Evolutionary conservation across 2,888 invertebrate genomes (phyloP).

Genomic region (Sphinx pinastri): DNA sequence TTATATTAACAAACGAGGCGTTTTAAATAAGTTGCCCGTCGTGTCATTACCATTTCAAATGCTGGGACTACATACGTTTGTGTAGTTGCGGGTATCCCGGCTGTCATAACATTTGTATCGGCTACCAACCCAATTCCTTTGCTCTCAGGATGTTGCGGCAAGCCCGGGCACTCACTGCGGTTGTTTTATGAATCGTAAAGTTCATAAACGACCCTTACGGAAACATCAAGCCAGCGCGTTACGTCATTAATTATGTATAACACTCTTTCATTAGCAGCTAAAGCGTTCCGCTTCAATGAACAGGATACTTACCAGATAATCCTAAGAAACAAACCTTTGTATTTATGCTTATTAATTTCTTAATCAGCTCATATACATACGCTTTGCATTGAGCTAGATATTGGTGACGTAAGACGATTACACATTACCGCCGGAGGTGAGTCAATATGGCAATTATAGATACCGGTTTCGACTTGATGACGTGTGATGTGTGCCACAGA

Average conservation of each 20-base stretch:
- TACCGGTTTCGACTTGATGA: conserved; percentile 29
- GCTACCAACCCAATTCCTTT: conserved; percentile 22
- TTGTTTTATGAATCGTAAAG: conserved; percentile 66
- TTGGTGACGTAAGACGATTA: conserved; percentile 28
- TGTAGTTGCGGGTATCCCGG: background rate
- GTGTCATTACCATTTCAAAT: background rate
- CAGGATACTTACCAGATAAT: conserved; percentile 34
- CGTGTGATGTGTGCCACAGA: conserved; percentile 27
- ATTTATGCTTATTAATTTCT: background rate
- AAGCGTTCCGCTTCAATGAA: conserved; percentile 45
- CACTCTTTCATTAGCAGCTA: conserved; percentile 55
- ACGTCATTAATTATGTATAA: conserved; percentile 63
- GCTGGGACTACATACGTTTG: background rate
- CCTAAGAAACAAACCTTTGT: background rate
- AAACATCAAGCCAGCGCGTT: conserved; percentile 54
- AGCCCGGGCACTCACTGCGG: conserved; percentile 46
- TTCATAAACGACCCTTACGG: conserved; percentile 58
- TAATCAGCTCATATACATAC: conserved; percentile 3
- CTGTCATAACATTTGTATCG: conserved; percentile 25
- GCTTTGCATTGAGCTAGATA: background rate
- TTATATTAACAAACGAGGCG: conserved; percentile 7
- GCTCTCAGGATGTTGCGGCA: conserved; percentile 45
- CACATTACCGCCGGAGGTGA: conserved; percentile 26
- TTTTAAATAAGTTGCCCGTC: background rate
- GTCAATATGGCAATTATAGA: conserved; percentile 29